Conservation (phyloP, 2,888 invertebrate genomes). For the Ashinkailepas kermadecensis region DNA sequence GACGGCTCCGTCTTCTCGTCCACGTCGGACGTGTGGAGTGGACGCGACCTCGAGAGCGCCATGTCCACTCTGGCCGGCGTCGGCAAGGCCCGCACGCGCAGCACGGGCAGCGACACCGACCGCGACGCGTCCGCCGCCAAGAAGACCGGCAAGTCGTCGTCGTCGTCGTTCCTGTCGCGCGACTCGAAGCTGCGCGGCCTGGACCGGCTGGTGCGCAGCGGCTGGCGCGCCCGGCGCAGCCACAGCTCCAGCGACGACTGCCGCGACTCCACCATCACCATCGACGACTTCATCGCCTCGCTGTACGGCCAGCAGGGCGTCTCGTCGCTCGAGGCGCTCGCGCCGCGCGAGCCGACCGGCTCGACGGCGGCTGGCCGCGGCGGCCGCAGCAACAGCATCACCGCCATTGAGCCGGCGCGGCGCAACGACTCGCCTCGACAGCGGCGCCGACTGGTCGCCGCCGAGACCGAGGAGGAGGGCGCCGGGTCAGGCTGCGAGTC, state of each 20-base stretch:
- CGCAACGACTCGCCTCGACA: neutral
- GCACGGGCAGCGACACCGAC: constrained; percentile 27
- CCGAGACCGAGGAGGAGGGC: constrained; percentile 36
- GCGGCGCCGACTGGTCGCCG: constrained; percentile 33
- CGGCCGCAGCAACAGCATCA: constrained; percentile 31
- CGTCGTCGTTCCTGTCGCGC: constrained; percentile 26
- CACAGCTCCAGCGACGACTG: constrained; percentile 30
- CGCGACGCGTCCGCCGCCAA: neutral
- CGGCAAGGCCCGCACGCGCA: constrained; percentile 23
- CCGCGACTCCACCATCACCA: constrained; percentile 18
- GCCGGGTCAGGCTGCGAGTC: constrained; percentile 38
- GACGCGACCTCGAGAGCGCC: constrained; percentile 21
- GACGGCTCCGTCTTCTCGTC: constrained; percentile 34
- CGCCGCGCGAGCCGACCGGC: constrained; percentile 45
- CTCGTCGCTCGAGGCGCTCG: constrained; percentile 34
- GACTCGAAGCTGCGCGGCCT: constrained; percentile 27
- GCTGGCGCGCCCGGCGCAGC: constrained; percentile 32
- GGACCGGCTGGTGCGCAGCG: constrained; percentile 25
- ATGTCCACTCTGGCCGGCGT: constrained; percentile 23
- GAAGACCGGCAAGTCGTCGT: constrained; percentile 13
- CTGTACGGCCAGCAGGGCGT: constrained; percentile 29
- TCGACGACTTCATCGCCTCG: constrained; percentile 15
- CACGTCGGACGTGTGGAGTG: constrained; percentile 30
- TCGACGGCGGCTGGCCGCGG: constrained; percentile 47
- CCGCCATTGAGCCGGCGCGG: neutral